Evolutionary conservation across 1,140 invertebrate genomes (phyloP), one percentile per base, ranked within the genome.

Genomic region (Drosophila pallidifrons): DNA sequence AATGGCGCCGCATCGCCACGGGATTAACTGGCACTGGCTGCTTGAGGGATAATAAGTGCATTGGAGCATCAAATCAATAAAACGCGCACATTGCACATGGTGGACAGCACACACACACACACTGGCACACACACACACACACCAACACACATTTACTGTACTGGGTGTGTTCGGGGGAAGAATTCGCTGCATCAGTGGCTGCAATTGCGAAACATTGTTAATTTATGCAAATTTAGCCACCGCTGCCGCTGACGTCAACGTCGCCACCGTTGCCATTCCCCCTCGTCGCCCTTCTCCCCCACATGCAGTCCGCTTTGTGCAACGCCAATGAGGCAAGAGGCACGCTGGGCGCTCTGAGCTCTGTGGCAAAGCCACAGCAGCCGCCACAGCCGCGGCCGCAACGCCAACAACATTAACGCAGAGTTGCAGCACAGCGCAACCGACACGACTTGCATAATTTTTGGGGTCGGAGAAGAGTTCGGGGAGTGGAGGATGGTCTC

Each of bases 131-230:
- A 49, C 43, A 63, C 54, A 52, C 28, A 61, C 11, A 32, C 45
- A 57, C 15, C 15, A 15, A 15, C 5, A 38, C 7, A 15, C 43
- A 52, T 11, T 49, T 13, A 47, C 30, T 69, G 54, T 52, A 16
- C 54, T 20, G 38, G 59, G 35, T 25, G 65, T 7, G 51, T 6
- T 35, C 5, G 60, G 5, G 41, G 28, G 49, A 82, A 86, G 82
- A 82, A 86, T 87, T 71, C 83, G 73, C 83, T 88, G 83, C 83
- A 87, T 88, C 83, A 88, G 83, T 87, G 83, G 55, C 83, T 87
- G 83, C 73, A 88, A 88, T 87, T 87, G 83, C 83, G 83, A 83
- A 87, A 87, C 83, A 87, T 87, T 88, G 83, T 87, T 87, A 87
- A 87, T 87, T 87, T 87, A 87, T 87, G 83, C 83, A 87, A 87